Evolutionary conservation across 2,797 vertebrate genomes (phyloP), one percentile per base, ranked within the genome.

Genomic region (Acanthurus tractus): DNA sequence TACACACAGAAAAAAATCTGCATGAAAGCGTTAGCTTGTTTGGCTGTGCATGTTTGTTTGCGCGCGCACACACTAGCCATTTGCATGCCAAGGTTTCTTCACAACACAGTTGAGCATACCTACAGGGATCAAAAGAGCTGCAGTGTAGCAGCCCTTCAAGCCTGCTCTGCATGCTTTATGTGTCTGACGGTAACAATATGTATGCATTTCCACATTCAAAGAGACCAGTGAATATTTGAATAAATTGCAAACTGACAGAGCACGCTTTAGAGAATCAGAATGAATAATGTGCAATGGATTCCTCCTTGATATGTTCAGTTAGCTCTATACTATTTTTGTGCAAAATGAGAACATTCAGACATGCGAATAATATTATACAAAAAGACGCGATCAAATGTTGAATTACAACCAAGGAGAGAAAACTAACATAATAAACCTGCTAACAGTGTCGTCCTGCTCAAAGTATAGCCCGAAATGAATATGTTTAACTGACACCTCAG

Each of bases 1-100:
- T 96, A 94, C 96, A 95, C 92, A 86, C 82, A 91, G 25, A 79
- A 79, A 93, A 93, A 93, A 92, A 94, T 83, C 79, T 64, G 79
- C 80, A 86, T 88, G 78, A 83, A 85, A 81, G 81, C 42, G 64
- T 46, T 65, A 63, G 67, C 75, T 49, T 56, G 77, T 77, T 78
- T 74, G 42, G 10, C 58, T 44, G 23, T 6, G 9, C 64, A 72
- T 55, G 52, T 74, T 63, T 84, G 74, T 68, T 58, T 84, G 63
- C 56, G 44, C 61, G 49, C 1, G 9, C 46, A 54, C 36, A 14
- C 25, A 6, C 52, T 54, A 22, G 22, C 54, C 69, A 77, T 89
- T 84, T 89, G 67, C 70, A 82, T 84, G 76, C 71, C 63, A 78
- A 78, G 83, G 72, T 83, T 88, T 78, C 79, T 55, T 86, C 57